These are phyloP conservation scores for Oceanodroma leucorhoa DNA, from an alignment of 2,797 vertebrate species.

Conservation along the genomic window DNA sequence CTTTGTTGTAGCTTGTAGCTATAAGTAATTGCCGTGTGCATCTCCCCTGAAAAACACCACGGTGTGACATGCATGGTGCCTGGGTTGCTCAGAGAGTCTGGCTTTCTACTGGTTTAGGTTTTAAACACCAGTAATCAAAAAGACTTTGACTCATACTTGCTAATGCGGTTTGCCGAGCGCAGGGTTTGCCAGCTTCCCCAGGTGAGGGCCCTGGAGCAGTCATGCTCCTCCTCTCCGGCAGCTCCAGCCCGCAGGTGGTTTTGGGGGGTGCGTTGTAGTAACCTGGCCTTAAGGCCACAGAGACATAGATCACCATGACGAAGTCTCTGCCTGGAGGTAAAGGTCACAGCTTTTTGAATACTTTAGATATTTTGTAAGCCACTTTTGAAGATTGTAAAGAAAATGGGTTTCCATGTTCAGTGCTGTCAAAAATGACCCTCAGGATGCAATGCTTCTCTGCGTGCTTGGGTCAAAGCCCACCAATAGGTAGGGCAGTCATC, in stretches of 20 bases:
- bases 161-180: rapidly evolving
- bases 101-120: neutral
- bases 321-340: constrained; percentile 32
- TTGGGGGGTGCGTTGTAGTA: neutral
- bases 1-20: neutral
- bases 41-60: neutral
- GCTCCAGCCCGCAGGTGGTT: constrained; percentile 16
- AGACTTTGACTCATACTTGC: neutral
- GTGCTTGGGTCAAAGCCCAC: neutral
- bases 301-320: neutral
- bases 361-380: constrained; percentile 25
- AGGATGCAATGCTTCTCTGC: neutral
- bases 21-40: neutral
- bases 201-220: constrained; percentile 37
- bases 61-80: rapidly evolving
- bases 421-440: constrained; percentile 17
- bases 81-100: neutral
- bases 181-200: neutral
- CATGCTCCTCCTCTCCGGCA: neutral
- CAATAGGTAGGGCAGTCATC: neutral
- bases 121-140: neutral
- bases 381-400: constrained; percentile 18
- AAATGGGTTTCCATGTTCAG: neutral
- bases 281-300: constrained; percentile 20
- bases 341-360: constrained; percentile 55